phyloP scores from a whole-genome alignment of 2,797 vertebrate genomes.

The Poeciliopsis infans region DNA sequence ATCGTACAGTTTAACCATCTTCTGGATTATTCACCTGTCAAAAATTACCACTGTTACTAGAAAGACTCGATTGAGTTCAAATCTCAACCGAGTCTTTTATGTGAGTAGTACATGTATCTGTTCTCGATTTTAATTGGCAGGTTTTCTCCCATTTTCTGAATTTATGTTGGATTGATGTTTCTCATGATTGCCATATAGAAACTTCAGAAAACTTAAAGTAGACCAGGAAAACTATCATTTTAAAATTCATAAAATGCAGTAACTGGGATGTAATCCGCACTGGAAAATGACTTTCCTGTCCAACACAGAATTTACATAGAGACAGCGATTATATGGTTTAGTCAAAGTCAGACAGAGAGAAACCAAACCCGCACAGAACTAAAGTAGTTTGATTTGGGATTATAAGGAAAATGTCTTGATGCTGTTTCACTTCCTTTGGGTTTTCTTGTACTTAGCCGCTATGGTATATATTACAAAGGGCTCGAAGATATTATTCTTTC shows the following conservation, averaged over 20 bases:
- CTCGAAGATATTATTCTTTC: constrained; percentile 37
- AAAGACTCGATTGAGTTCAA: not conserved
- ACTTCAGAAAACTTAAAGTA: not conserved
- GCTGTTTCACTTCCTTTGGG: not conserved
- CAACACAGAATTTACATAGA: not conserved
- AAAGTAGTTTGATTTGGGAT: not conserved
- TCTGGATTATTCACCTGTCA: not conserved
- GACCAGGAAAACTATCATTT: not conserved
- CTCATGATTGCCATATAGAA: not conserved
- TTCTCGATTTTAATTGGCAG: not conserved
- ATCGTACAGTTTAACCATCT: not conserved
- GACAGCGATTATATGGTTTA: not conserved
- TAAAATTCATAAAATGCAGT: not conserved
- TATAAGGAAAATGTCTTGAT: not conserved
- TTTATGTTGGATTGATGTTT: not conserved
- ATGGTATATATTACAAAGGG: constrained; percentile 35
- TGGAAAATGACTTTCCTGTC: not conserved
- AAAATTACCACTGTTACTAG: not conserved
- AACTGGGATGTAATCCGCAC: not conserved
- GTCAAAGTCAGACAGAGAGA: not conserved
- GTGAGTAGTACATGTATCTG: not conserved
- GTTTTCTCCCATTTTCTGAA: not conserved
- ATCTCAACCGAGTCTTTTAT: not conserved
- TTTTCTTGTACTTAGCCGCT: not conserved
- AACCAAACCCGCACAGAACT: not conserved